Conservation (phyloP, 1,140 invertebrate genomes). For the Sminthurides bifidus region DNA sequence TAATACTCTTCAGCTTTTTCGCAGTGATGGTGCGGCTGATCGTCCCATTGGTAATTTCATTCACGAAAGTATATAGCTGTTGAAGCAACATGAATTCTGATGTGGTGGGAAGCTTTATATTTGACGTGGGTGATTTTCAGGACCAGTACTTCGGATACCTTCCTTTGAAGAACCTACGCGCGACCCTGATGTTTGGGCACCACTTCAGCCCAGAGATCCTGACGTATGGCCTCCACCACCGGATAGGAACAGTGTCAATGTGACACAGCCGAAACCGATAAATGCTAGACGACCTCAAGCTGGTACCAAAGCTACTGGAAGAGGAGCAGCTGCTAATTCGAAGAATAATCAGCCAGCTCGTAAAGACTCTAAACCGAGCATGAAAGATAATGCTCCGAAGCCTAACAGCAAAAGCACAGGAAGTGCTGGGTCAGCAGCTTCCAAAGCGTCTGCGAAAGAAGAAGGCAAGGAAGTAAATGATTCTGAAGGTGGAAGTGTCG, state of each 20-base stretch:
- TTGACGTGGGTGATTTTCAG: conserved; percentile 8
- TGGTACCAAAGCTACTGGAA: conserved; percentile 3
- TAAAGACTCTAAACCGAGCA: neutral
- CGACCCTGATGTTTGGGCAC: conserved; percentile 38
- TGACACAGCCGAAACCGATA: conserved; percentile 7
- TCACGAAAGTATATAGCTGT: neutral
- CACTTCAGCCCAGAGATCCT: conserved; percentile 39
- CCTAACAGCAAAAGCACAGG: conserved; percentile 11
- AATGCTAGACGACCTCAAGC: neutral
- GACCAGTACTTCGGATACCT: conserved; percentile 32
- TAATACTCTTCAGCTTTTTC: conserved; percentile 52
- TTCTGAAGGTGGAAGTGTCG: conserved; percentile 40
- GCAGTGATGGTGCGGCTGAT: conserved; percentile 42
- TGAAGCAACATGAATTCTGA: neutral
- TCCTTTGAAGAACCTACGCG: conserved; percentile 50
- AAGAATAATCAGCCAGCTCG: neutral
- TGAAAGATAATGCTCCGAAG: neutral
- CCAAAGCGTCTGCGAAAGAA: conserved; percentile 5
- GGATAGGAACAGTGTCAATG: conserved; percentile 32
- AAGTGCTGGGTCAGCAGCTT: conserved; percentile 12
- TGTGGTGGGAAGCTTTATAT: neutral
- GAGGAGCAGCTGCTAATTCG: neutral
- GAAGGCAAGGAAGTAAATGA: conserved; percentile 32
- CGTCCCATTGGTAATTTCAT: conserved; percentile 17
- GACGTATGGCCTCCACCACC: conserved; percentile 64